Conservation (phyloP, 2,888 invertebrate species). For the Odontothrips loti region DNA sequence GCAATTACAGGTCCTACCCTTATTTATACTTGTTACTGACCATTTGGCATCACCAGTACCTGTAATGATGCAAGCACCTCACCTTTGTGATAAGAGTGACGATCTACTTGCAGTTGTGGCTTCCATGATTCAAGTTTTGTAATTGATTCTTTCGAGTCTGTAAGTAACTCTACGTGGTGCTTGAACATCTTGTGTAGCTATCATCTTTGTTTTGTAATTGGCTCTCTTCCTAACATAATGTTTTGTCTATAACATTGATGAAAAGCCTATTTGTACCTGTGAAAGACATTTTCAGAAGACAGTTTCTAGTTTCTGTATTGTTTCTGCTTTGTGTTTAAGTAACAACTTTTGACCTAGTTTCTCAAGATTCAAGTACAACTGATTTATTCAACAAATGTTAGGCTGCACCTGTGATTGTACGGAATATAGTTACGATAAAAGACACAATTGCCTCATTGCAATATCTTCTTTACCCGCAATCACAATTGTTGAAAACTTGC, state of each 20-base stretch:
- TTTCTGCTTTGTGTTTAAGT: not conserved
- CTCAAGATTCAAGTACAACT: not conserved
- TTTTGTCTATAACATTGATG: not conserved
- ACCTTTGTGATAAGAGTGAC: not conserved
- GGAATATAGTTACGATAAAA: slow-evolving; percentile 2
- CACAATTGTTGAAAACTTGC: not conserved
- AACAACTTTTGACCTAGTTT: not conserved
- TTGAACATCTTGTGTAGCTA: not conserved
- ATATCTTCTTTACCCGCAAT: not conserved
- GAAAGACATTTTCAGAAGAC: not conserved
- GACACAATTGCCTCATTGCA: slow-evolving; percentile 12
- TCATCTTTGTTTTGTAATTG: slow-evolving; percentile 1
- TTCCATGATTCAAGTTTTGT: not conserved
- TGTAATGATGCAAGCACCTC: not conserved
- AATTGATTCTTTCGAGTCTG: not conserved
- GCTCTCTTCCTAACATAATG: not conserved
- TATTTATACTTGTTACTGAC: slow-evolving; percentile 5
- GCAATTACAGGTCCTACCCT: slow-evolving; percentile 16
- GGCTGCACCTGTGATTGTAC: slow-evolving; percentile 4
- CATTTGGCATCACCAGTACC: not conserved
- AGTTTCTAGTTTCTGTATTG: not conserved
- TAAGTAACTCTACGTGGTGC: not conserved
- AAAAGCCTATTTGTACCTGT: not conserved
- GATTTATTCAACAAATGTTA: not conserved
- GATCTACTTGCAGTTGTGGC: not conserved